Evolutionary conservation across 2,113 vertebrate species (phyloP).

Genomic region (Amphilophus citrinellus): DNA sequence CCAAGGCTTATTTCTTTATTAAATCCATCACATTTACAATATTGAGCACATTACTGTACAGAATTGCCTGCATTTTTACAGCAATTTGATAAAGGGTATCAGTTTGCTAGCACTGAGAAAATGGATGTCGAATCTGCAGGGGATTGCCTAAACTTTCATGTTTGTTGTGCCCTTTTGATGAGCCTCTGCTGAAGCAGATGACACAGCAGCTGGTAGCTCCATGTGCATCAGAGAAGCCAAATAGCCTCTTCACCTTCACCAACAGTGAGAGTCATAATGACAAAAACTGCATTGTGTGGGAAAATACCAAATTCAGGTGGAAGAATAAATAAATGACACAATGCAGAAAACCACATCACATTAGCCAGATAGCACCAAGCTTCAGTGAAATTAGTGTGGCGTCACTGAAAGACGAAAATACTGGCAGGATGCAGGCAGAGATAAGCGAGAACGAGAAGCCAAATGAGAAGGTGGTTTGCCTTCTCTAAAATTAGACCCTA

Average conservation of each 20-base stretch:
- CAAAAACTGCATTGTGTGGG: background rate
- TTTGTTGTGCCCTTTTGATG: background rate
- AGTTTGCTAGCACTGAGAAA: background rate
- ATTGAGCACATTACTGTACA: background rate
- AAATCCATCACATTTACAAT: background rate
- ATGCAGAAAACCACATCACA: background rate
- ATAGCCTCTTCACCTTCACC: conserved; percentile 5
- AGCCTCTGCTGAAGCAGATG: conserved; percentile 30
- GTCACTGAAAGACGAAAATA: background rate
- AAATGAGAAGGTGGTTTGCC: conserved; percentile 10
- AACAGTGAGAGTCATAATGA: background rate
- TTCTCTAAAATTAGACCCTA: background rate
- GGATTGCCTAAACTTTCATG: conserved; percentile 1
- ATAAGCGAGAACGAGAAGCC: background rate
- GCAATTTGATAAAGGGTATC: background rate
- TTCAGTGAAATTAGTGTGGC: background rate
- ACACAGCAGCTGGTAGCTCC: conserved; percentile 50
- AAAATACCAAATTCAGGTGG: background rate
- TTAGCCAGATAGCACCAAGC: background rate
- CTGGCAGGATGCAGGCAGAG: background rate
- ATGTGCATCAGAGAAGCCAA: conserved; percentile 21
- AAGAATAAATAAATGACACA: background rate
- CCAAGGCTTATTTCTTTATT: background rate
- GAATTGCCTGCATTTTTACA: background rate
- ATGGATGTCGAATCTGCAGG: conserved; percentile 1